Evolutionary conservation across 2,888 invertebrate genomes (phyloP).

Genomic region (Pocota personata): DNA sequence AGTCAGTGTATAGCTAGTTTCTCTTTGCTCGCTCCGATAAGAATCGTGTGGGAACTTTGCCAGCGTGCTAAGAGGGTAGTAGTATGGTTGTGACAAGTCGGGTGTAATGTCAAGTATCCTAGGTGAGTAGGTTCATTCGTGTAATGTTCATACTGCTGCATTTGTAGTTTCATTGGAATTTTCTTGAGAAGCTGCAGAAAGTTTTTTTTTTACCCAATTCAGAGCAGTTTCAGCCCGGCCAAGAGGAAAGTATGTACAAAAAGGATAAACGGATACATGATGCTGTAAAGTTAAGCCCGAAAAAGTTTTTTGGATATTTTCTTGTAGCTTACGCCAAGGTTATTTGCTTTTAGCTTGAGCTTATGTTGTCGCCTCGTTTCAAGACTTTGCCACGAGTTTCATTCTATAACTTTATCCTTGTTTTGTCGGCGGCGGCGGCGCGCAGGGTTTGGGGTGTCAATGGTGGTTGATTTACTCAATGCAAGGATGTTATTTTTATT

Average conservation of each 20-base stretch:
- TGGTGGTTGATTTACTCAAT: constrained; percentile 67
- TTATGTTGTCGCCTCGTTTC: constrained; percentile 69
- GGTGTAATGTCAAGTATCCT: constrained; percentile 60
- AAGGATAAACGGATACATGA: constrained; percentile 58
- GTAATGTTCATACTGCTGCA: constrained; percentile 38
- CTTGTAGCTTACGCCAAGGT: constrained; percentile 55
- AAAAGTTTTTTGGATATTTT: constrained; percentile 61
- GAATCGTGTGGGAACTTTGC: constrained; percentile 40
- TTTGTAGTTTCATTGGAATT: constrained; percentile 32
- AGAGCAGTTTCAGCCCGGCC: background rate
- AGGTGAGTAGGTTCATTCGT: constrained; percentile 47
- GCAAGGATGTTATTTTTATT: constrained; percentile 70
- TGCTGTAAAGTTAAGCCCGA: constrained; percentile 65
- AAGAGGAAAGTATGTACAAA: background rate
- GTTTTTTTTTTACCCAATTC: constrained; percentile 5
- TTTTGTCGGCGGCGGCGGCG: background rate
- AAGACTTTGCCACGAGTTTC: constrained; percentile 51
- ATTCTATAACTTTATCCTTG: constrained; percentile 43
- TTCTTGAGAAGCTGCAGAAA: constrained; percentile 39
- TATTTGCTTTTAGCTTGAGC: constrained; percentile 70
- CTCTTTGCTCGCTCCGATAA: constrained; percentile 6
- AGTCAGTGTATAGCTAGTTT: constrained; percentile 27
- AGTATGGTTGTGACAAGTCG: constrained; percentile 51
- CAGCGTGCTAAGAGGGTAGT: constrained; percentile 10
- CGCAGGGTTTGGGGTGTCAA: constrained; percentile 37